Conservation (phyloP, 2,113 vertebrate genomes). For the Dipodomys ordii region DNA sequence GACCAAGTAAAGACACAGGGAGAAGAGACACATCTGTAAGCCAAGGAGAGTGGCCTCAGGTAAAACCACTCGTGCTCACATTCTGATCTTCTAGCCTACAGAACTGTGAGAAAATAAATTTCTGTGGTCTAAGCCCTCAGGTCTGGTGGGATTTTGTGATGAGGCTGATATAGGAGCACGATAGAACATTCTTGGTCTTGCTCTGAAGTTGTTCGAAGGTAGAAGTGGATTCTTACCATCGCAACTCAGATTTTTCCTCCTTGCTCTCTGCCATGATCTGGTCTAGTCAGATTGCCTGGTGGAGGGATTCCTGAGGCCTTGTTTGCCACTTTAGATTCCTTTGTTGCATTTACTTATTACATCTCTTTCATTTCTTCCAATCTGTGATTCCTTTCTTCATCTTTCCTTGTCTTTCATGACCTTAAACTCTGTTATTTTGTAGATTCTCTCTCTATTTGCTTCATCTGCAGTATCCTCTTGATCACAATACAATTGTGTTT, state of each 20-base stretch:
- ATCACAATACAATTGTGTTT: neutral
- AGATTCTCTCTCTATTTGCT: neutral
- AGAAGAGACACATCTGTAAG: neutral
- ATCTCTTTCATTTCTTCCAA: neutral
- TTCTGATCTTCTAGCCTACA: neutral
- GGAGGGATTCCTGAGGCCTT: neutral
- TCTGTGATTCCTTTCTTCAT: neutral
- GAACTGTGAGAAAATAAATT: neutral
- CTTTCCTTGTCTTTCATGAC: conserved; percentile 4
- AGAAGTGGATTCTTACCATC: neutral
- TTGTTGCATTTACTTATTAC: neutral
- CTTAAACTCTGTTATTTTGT: neutral
- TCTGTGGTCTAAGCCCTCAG: neutral
- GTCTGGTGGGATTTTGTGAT: neutral
- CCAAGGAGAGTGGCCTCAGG: neutral
- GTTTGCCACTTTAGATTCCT: neutral
- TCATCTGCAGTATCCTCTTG: neutral
- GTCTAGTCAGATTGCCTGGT: neutral
- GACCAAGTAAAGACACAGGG: no score
- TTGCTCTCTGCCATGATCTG: neutral
- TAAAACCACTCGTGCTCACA: neutral
- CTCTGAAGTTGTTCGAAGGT: neutral
- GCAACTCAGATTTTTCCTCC: no score
- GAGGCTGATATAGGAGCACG: neutral
- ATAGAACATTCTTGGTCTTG: neutral